Evolutionary conservation across 64 coral and sea anemone species (phyloP), one percentile per base, ranked within the genome.

Genomic region (Dendronephthya gigantea): DNA sequence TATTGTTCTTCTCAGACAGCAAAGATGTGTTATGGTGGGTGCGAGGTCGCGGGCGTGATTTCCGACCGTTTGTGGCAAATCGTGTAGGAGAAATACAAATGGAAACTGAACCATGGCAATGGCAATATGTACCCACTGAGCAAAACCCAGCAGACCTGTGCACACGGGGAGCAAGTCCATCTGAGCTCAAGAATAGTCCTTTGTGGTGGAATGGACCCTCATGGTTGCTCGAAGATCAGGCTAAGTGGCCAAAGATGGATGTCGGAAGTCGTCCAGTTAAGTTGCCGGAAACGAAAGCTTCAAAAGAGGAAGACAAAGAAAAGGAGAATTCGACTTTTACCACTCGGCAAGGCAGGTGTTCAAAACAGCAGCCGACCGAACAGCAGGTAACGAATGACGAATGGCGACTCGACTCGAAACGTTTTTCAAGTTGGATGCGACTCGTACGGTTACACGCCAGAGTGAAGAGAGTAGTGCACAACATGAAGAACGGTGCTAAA

Each of bases 401-500:
- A 22, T 88, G 87, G 75, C 50, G 81, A 86, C 43, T 91, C 30
- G 36, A 82, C 19, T 83, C 88, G 52, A 76, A 49, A 48, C 11
- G 83, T 12, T 90, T 85, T 41, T 90, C 68, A 37, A 85, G 47
- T 82, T 90, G 88, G 88, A 68, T 17, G 28, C 69, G 84, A 87
- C 36, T 91, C 10, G 37, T 68, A 8, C 48, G 81, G 39, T 43
- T 88, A 9, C n/a, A 48, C 14, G 86, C 85, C 12, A 27, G 47
- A 38, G 90, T 92, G 13, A 10, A 49, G 25, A 39, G 86, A 33
- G 83, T 88, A 36, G 35, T 88, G 40, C 49, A 84, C 43, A 92
- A 92, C 86, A 88, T 86, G 43, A 81, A 84, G 59, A 90, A 90
- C n/a, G n/a, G n/a, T n/a, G n/a, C n/a, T n/a, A n/a, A n/a, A n/a